Conservation (phyloP, 2,797 vertebrate genomes). For the Falco columbarius region DNA sequence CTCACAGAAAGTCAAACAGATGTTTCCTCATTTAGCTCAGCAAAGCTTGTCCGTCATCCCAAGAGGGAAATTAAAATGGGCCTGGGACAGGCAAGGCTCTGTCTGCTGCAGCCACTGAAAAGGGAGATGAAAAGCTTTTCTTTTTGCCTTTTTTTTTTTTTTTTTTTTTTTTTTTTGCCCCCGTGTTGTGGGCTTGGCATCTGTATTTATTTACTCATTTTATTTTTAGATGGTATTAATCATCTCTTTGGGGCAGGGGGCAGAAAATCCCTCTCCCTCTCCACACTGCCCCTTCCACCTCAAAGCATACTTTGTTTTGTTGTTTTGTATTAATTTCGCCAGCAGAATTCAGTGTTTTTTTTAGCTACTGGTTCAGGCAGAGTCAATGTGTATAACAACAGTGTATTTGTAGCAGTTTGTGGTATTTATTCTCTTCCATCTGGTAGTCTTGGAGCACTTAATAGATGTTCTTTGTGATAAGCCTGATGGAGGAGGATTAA, state of each 20-base stretch:
- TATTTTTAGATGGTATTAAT: conserved; percentile 47
- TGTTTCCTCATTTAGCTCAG: conserved; percentile 53
- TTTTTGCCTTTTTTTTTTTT: background rate
- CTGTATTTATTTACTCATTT: background rate
- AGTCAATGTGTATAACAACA: too few relatives aligned
- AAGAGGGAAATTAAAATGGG: conserved; percentile 37
- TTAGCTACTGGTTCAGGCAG: background rate
- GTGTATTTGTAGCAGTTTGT: background rate
- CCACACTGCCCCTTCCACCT: background rate
- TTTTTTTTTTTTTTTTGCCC: background rate
- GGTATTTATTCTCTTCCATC: background rate
- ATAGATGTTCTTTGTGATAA: background rate
- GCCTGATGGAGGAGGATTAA: background rate
- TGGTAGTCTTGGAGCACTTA: background rate
- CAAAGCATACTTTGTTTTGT: background rate
- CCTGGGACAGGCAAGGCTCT: conserved; percentile 33
- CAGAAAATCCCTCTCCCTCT: background rate
- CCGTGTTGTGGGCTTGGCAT: background rate
- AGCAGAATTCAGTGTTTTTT: background rate
- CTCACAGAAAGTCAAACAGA: conserved; percentile 49
- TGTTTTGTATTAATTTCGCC: background rate
- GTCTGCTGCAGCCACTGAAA: conserved; percentile 52
- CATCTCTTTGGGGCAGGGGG: background rate
- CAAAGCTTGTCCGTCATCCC: conserved; percentile 49
- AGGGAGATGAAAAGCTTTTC: background rate